Conservation (phyloP, 1,140 invertebrate species). For the Leptinotarsa texana region DNA sequence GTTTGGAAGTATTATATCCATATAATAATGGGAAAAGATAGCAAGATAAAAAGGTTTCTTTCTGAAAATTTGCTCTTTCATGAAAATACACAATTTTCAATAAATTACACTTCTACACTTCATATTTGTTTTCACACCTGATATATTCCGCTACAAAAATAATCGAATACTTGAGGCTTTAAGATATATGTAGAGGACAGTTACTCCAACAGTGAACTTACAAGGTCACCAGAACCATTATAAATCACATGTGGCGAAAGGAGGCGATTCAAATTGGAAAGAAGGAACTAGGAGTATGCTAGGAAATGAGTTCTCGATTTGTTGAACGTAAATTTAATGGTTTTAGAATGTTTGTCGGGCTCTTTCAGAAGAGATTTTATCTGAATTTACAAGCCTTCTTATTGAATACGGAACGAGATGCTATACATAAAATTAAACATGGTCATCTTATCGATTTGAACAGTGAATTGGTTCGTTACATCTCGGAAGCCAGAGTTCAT, state of each 20-base stretch:
- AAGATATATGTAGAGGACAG: not conserved
- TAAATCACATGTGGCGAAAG: slow-evolving; percentile 27
- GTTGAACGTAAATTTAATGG: slow-evolving; percentile 25
- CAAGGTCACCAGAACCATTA: slow-evolving; percentile 20
- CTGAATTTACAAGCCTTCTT: slow-evolving; percentile 17
- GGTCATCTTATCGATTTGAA: slow-evolving; percentile 3
- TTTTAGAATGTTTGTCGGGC: slow-evolving; percentile 27
- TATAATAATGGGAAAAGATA: too few species aligned
- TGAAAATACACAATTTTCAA: too few species aligned
- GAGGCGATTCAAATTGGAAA: slow-evolving; percentile 27
- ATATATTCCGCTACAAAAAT: too few species aligned
- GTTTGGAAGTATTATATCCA: too few species aligned
- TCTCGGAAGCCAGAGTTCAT: not conserved
- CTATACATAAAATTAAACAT: slow-evolving; percentile 14
- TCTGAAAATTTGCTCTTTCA: too few species aligned
- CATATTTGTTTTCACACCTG: too few species aligned
- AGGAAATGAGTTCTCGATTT: slow-evolving; percentile 27
- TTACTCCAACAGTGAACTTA: slow-evolving; percentile 1
- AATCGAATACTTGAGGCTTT: too few species aligned
- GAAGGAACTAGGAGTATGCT: slow-evolving; percentile 15
- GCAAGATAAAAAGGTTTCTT: too few species aligned
- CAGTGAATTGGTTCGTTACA: not conserved
- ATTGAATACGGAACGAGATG: slow-evolving; percentile 15
- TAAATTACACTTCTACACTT: too few species aligned
- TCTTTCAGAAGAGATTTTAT: slow-evolving; percentile 24